Evolutionary conservation across 2,888 invertebrate genomes (phyloP).

Genomic region (Cheilosia urbana): DNA sequence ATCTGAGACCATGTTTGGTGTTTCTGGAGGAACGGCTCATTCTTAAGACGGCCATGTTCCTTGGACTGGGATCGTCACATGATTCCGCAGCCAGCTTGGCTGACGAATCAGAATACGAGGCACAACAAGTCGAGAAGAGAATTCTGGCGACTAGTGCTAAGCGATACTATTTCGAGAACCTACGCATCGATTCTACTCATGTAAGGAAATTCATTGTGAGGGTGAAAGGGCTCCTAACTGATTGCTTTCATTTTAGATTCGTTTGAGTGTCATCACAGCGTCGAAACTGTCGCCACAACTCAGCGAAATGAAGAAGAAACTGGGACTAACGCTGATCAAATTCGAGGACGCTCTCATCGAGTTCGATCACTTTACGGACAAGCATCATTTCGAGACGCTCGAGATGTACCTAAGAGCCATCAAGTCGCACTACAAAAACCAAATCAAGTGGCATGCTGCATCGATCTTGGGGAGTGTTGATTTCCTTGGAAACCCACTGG

Average conservation of each 20-base stretch:
- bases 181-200: slow-evolving; percentile 91
- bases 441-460: slow-evolving; percentile 97
- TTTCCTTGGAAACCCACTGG: slow-evolving; percentile 98
- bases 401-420: slow-evolving; percentile 92
- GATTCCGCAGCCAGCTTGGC: slow-evolving; percentile 87
- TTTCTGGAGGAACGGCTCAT: slow-evolving; percentile 94
- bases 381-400: slow-evolving; percentile 96
- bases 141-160: slow-evolving; percentile 92
- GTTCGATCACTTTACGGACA: slow-evolving; percentile 93
- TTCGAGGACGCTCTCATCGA: slow-evolving; percentile 98
- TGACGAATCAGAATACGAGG: slow-evolving; percentile 92
- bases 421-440: slow-evolving; percentile 93
- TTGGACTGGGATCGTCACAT: slow-evolving; percentile 86
- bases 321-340: slow-evolving; percentile 94
- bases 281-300: slow-evolving; percentile 92
- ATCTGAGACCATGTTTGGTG: slow-evolving; percentile 92
- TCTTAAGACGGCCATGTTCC: slow-evolving; percentile 88
- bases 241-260: slow-evolving; percentile 86
- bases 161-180: slow-evolving; percentile 93
- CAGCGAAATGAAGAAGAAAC: slow-evolving; percentile 91
- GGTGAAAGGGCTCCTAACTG: not conserved
- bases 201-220: slow-evolving; percentile 81
- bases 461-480: slow-evolving; percentile 98
- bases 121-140: slow-evolving; percentile 91
- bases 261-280: slow-evolving; percentile 95